A percentile compares a stretch with the other conserved stretches of the same genome.
Conservation (phyloP, 2,888 invertebrate species). For the Ornithoptera priamus region DNA sequence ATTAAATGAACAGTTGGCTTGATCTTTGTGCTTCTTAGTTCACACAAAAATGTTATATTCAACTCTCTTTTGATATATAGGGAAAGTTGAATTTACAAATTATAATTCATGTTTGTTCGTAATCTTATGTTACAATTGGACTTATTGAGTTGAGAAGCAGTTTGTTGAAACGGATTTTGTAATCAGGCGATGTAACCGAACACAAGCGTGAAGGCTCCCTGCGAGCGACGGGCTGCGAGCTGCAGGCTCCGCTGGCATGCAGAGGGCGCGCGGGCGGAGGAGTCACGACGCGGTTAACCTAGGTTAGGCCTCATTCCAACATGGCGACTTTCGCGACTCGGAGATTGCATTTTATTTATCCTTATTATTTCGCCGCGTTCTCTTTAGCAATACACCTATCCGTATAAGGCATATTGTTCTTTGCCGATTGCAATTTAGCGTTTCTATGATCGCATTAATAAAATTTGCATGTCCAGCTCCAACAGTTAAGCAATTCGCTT, state of each 20-base stretch:
- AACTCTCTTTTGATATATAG: too few species aligned
- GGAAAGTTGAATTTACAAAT: constrained; percentile 9
- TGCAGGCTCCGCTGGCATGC: constrained; percentile 33
- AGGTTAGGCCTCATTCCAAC: constrained; percentile 55
- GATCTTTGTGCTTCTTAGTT: background rate
- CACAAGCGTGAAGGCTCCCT: constrained; percentile 45
- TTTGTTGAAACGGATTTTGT: constrained; percentile 29
- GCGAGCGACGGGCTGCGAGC: constrained; percentile 38
- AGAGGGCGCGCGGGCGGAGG: constrained; percentile 38
- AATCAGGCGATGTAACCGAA: constrained; percentile 32
- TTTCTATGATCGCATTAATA: constrained; percentile 19
- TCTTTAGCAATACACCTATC: constrained; percentile 14
- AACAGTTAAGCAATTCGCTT: constrained; percentile 14
- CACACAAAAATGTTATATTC: background rate
- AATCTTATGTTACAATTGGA: constrained; percentile 23
- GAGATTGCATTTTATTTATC: constrained; percentile 32
- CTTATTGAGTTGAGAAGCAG: constrained; percentile 24
- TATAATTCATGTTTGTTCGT: constrained; percentile 9
- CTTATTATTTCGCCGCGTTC: constrained; percentile 32
- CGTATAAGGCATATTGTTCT: constrained; percentile 10
- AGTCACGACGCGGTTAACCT: constrained; percentile 74
- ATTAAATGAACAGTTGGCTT: background rate
- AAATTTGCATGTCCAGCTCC: constrained; percentile 21
- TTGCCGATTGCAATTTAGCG: constrained; percentile 19
- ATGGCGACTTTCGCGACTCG: constrained; percentile 50